Evolutionary conservation across 2,888 invertebrate species (phyloP).

Genomic region (Drosophila lutescens): DNA sequence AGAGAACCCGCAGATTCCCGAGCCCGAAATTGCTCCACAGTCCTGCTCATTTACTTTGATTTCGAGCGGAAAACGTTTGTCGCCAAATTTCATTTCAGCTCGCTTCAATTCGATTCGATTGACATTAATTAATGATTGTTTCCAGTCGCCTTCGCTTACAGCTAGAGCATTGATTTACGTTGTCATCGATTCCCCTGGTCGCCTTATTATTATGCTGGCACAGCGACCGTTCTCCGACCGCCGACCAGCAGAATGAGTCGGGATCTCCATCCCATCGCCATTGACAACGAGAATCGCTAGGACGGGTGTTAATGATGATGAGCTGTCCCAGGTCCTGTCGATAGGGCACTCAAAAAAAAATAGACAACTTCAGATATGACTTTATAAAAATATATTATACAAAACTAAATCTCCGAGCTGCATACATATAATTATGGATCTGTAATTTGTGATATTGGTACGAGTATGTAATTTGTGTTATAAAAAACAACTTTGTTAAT

Average conservation of each 20-base stretch:
- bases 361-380: no score
- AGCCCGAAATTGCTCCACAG: background rate
- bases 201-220: constrained; percentile 76
- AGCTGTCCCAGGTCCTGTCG: constrained; percentile 26
- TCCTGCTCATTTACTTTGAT: constrained; percentile 73
- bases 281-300: constrained; percentile 56
- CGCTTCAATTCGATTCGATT: constrained; percentile 66
- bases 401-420: no score
- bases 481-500: no score
- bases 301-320: constrained; percentile 64
- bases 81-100: constrained; percentile 68
- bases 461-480: no score
- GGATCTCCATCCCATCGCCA: constrained; percentile 27
- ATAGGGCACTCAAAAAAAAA: constrained; percentile 7
- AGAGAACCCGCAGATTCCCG: constrained; percentile 20
- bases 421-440: no score
- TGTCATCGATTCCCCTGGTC: constrained; percentile 61
- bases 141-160: constrained; percentile 57
- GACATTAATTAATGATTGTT: constrained; percentile 80
- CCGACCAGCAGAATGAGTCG: constrained; percentile 25
- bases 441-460: no score
- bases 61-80: constrained; percentile 75
- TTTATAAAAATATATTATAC: no score
- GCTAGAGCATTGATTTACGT: constrained; percentile 71
- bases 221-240: constrained; percentile 58